phyloP scores from a whole-genome alignment of 2,797 vertebrate species.

The Cynopterus sphinx region DNA sequence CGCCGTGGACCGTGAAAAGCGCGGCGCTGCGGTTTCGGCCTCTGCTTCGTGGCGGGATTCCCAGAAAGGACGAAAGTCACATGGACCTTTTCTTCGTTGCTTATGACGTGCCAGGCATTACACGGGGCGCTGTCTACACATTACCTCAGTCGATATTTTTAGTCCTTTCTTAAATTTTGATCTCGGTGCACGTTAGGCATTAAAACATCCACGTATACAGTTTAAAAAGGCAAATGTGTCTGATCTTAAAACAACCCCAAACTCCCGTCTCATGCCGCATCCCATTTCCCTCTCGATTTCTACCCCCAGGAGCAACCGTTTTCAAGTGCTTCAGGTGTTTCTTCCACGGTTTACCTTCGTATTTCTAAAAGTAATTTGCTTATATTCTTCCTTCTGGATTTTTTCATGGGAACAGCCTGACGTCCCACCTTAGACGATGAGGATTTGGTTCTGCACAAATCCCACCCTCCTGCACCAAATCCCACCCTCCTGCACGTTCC shows the following conservation, averaged over 20 bases:
- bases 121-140: background rate
- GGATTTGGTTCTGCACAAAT: background rate
- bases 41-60: background rate
- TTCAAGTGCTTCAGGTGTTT: background rate
- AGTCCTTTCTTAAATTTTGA: background rate
- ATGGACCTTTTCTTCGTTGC: background rate
- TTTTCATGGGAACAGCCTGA: background rate
- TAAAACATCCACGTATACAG: background rate
- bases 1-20: accelerated
- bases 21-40: accelerated
- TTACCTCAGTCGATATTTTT: background rate
- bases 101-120: background rate
- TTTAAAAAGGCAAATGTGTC: background rate
- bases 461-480: background rate
- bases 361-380: background rate
- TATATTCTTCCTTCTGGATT: background rate
- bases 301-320: background rate
- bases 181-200: background rate
- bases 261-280: accelerated
- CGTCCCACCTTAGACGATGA: background rate
- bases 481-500: background rate
- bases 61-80: background rate
- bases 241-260: background rate
- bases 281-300: background rate
- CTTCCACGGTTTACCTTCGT: background rate